phyloP scores from a whole-genome alignment of 2,113 vertebrate genomes.

The Calypte anna region DNA sequence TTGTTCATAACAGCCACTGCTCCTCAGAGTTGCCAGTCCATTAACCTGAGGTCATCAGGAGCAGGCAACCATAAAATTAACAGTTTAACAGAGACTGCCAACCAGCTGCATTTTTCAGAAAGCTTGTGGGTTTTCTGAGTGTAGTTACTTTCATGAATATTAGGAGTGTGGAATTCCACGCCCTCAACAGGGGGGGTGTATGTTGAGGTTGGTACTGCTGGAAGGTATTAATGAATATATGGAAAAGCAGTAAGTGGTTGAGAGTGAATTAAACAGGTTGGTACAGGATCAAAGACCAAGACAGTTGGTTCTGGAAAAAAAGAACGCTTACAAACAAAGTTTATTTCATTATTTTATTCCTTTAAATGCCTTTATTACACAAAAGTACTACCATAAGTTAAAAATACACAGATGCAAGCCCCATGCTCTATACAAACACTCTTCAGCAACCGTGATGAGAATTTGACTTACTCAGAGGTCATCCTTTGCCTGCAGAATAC shows the following conservation, averaged over 20 bases:
- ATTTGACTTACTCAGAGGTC: not conserved
- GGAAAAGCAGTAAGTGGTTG: not conserved
- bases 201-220: not conserved
- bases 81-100: not conserved
- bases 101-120: not conserved
- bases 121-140: not conserved
- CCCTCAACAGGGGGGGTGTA: not conserved
- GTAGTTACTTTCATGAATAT: not conserved
- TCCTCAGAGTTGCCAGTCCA: not conserved
- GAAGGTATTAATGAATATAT: not conserved
- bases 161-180: not conserved
- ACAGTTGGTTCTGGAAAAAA: not conserved
- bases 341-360: slow-evolving; percentile 28
- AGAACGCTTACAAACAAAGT: not conserved
- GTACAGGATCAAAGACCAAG: not conserved
- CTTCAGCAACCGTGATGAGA: not conserved
- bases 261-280: not conserved
- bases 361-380: slow-evolving; percentile 27
- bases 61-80: not conserved
- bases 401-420: not conserved
- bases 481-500: not conserved
- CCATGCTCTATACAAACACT: not conserved
- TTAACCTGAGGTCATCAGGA: not conserved
- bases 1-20: not conserved
- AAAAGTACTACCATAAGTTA: not conserved